Base-by-base conservation (phyloP, 2,888 invertebrate species). In the Drosophila leonis region DNA sequence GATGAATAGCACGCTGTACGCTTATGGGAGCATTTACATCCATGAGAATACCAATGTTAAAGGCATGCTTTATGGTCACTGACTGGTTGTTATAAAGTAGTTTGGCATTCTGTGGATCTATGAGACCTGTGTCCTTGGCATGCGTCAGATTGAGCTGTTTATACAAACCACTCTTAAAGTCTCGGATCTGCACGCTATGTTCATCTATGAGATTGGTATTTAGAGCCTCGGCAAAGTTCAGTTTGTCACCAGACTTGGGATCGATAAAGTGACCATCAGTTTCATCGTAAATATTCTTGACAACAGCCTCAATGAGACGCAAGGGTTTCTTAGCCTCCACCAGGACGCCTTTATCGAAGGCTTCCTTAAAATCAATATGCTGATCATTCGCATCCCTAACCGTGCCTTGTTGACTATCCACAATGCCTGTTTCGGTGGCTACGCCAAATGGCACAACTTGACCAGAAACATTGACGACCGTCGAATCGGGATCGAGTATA, bases 21-120 rank as follows among this genome's bases (percentile, higher is more conserved):
- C 97, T 97, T 27, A 97, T 95, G 0, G 97, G 96, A 12, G 96
- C 96, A 92, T 96, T 96, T 78, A 95, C 96, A 90, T 98, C 98
- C 70, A 97, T 94, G 52, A 98, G 94, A 65, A 97, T 94, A 24
- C 97, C 97, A 69, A 95, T 94, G 91, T 96, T 95, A 86, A 97
- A 96, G 0, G 97, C 97, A 92, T 97, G 96, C 60, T 95, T 95
- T 24, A 97, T 93, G 37, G 95, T 95, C 41, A 97, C 95, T 83
- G 96, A 95, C 80, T 95, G 94, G 69, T 95, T 95, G 90, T 95
- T 95, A 54, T 93, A 92, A 3, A 84, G 75, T 12, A 98, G 95
- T 83, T 94, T 95, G 6, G 96, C 95, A 1, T 95, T 95, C 72
- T 94, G 94, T 1, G 96, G 95, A 87, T 97, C 95, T 60, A 98